Evolutionary conservation across 1,140 invertebrate species (phyloP), one percentile per base, ranked within the genome.

Genomic region (Ridgeia piscesae): DNA sequence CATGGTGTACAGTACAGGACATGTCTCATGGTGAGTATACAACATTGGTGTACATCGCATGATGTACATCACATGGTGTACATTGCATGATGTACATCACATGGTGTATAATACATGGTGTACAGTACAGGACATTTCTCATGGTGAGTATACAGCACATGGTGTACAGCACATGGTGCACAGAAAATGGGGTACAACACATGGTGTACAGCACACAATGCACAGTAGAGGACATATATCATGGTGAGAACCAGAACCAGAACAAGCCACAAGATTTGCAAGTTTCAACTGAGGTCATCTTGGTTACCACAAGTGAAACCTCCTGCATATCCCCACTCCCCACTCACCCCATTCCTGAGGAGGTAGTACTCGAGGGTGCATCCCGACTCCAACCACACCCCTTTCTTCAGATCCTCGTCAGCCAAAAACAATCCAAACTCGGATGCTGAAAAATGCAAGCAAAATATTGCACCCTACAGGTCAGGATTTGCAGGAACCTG

Each of bases 351-450:
- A 96, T 98, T 99, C 95, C 98, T 97, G 89, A 99, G 97, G 94
- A 99, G 97, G 96, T 99, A 99, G 96, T 99, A 99, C 96, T 99
- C 98, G 91, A 99, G 96, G 94, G 98, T 98, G 92, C 99, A 96
- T 1, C 98, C 98, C 17, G 98, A 97, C 95, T 99, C 99, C 94
- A 99, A 96, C 99, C 99, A 99, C 91, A 99, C 98, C 35, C 99
- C 99, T 95, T 99, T 99, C 95, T 99, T 99, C 93, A 97, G 98
- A 96, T 99, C 98, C 94, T 99, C 99, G 94, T 99, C 98, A 34
- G 98, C 97, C 93, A 99, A 97, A 96, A 99, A 99, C 31, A 99
- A 96, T 0, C 99, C 99, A 97, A 99, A 99, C 95, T 99, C 99
- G 96, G 98, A 98, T 1, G 98, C 99, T 99, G 96, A 93, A 96